These are phyloP conservation scores for Heliopora coerulea DNA, from an alignment of 92 coral and sea anemone genomes.

Conservation along the genomic window DNA sequence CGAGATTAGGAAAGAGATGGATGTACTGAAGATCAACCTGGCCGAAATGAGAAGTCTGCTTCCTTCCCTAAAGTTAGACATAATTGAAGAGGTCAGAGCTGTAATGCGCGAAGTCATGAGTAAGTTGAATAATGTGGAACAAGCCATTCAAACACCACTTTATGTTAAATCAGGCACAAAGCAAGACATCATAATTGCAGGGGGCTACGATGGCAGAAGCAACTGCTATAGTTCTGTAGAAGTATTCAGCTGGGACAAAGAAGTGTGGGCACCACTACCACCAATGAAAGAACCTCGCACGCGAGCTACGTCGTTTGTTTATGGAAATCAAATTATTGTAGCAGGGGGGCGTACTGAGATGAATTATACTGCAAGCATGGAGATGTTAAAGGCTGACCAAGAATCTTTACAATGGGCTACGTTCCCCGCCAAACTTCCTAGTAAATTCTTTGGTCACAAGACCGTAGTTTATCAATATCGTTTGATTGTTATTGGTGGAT, in stretches of 20 bases:
- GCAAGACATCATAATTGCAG: not conserved
- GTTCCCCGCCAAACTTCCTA: not conserved
- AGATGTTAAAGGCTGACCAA: not conserved
- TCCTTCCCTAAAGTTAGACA: no score
- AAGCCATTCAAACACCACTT: no score
- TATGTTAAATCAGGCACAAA: not conserved
- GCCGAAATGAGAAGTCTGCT: no score
- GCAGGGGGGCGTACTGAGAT: constrained; percentile 1
- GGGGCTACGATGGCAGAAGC: not conserved
- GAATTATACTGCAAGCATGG: not conserved
- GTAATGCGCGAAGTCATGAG: no score
- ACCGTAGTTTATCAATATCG: not conserved
- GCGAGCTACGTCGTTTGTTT: not conserved
- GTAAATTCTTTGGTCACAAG: not conserved
- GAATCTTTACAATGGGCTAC: not conserved
- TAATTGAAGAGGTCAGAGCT: no score
- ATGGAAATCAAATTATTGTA: not conserved
- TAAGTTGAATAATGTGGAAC: no score
- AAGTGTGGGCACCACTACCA: not conserved
- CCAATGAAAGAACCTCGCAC: constrained; percentile 3
- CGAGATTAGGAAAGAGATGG: not conserved
- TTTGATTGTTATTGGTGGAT: constrained; percentile 15
- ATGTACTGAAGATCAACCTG: not conserved
- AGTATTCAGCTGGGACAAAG: not conserved
- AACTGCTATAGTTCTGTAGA: constrained; percentile 2